Evolutionary conservation across 2,113 vertebrate genomes (phyloP), one percentile per base, ranked within the genome.

Genomic region (Ochotona princeps): DNA sequence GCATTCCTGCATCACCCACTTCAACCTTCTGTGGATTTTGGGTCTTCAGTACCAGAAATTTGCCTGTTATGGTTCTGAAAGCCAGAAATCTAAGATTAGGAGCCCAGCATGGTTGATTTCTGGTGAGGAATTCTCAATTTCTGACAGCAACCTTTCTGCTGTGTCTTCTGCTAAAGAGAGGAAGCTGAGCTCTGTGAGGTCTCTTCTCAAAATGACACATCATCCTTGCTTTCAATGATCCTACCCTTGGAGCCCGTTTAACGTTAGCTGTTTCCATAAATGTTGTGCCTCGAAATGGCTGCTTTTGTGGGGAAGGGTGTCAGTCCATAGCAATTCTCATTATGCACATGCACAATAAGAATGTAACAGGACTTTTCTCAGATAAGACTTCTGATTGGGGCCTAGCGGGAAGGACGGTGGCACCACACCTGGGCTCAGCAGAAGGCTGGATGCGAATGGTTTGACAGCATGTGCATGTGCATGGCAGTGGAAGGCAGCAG

Each of bases 21-120:
- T 51, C 18, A 10, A 20, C 14, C 2, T 70, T 2, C 30, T 12
- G 0, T 10, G 67, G n/a, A 61, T 14, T 0, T 0, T 3, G 10
- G 26, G 44, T 13, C 35, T 44, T 17, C 51, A 44, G 14, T 12
- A n/a, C 18, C 1, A 49, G 47, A 90, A 47, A 35, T 18, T 79
- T 25, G 0, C 60, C 49, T 75, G 8, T 65, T 26, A 10, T 23
- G 21, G 47, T 44, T 75, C 6, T n/a, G 32, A 61, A 84, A 35
- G 3, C 23, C 14, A 57, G 10, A 78, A 38, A 60, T 17, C 8
- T 8, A 25, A 13, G 12, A 30, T 26, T 10, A 44, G 23, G 8
- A 12, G 14, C 10, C 14, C 15, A 60, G 25, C 13, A 8, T 4
- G 51, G 6, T 2, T 26, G 12, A 28, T 30, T 21, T 79, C 21